phyloP scores from a whole-genome alignment of 1,140 invertebrate genomes.

The Cydia strobilella region DNA sequence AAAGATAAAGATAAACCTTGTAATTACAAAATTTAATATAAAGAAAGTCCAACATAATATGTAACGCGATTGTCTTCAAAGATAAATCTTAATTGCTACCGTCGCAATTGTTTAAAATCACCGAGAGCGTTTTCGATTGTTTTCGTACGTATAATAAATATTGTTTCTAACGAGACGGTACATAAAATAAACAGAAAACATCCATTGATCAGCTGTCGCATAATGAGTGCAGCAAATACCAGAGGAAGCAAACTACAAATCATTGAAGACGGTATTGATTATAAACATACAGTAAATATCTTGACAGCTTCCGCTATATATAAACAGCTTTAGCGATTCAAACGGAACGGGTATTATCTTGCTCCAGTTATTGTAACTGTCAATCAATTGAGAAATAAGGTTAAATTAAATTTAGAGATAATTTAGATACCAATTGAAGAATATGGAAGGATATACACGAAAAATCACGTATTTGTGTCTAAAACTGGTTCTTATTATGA shows the following conservation, averaged over 20 bases:
- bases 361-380: neutral
- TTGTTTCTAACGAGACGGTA: neutral
- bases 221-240: constrained; percentile 4
- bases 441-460: no score
- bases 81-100: constrained; percentile 12
- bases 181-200: constrained; percentile 14
- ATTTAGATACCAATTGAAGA: no score
- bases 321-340: neutral
- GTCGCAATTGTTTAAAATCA: neutral
- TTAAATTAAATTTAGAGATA: no score
- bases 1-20: neutral
- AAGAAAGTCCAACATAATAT: constrained; percentile 9
- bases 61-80: neutral
- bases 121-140: neutral
- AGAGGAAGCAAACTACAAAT: neutral
- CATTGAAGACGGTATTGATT: neutral
- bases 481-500: no score
- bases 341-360: neutral
- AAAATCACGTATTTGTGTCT: no score
- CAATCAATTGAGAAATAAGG: no score
- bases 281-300: constrained; percentile 4
- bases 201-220: constrained; percentile 1
- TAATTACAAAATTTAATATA: neutral
- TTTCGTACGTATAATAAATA: neutral
- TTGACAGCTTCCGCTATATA: neutral